Percentiles rank a stretch among this genome's conserved stretches.
Conservation (phyloP, 2,113 vertebrate genomes). For the Prietella phreatophila region DNA sequence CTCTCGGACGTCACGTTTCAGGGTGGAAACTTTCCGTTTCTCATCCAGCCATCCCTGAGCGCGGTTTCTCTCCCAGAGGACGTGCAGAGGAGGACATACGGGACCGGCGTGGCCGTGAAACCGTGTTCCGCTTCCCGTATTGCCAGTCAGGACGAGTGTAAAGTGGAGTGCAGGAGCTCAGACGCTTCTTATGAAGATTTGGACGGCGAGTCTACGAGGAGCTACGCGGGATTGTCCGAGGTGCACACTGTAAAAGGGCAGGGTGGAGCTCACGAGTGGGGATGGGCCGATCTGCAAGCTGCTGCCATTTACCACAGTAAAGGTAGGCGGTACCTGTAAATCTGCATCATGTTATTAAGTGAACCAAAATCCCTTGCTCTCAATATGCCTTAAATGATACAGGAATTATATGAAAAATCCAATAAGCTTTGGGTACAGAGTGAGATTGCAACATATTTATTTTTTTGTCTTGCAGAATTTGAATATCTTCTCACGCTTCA, state of each 20-base stretch:
- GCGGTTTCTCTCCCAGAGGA: slow-evolving; percentile 63
- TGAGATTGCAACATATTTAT: too few species aligned
- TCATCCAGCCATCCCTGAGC: slow-evolving; percentile 4
- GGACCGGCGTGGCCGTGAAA: slow-evolving; percentile 64
- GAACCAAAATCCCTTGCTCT: not conserved
- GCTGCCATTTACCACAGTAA: slow-evolving; percentile 90
- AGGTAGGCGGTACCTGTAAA: slow-evolving; percentile 70
- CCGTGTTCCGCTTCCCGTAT: slow-evolving; percentile 64
- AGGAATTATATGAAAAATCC: slow-evolving; percentile 55
- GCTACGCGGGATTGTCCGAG: slow-evolving; percentile 79
- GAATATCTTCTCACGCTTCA: slow-evolving; percentile 86
- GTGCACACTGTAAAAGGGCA: slow-evolving; percentile 81
- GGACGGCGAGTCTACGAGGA: slow-evolving; percentile 81
- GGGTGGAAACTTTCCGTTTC: slow-evolving; percentile 15
- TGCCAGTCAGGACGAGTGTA: slow-evolving; percentile 78
- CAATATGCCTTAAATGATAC: not conserved
- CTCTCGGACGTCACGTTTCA: slow-evolving; percentile 59
- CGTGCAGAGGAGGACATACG: slow-evolving; percentile 83
- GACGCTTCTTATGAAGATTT: slow-evolving; percentile 84
- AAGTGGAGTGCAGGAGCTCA: slow-evolving; percentile 76
- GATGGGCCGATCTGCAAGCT: slow-evolving; percentile 84
- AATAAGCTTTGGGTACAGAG: too few species aligned
- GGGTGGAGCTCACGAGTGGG: slow-evolving; percentile 82
- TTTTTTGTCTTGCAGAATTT: slow-evolving; percentile 75
- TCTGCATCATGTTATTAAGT: not conserved